These are phyloP conservation scores for Peromyscus melanophrys DNA, from an alignment of 2,797 vertebrate genomes.

Conservation along the genomic window DNA sequence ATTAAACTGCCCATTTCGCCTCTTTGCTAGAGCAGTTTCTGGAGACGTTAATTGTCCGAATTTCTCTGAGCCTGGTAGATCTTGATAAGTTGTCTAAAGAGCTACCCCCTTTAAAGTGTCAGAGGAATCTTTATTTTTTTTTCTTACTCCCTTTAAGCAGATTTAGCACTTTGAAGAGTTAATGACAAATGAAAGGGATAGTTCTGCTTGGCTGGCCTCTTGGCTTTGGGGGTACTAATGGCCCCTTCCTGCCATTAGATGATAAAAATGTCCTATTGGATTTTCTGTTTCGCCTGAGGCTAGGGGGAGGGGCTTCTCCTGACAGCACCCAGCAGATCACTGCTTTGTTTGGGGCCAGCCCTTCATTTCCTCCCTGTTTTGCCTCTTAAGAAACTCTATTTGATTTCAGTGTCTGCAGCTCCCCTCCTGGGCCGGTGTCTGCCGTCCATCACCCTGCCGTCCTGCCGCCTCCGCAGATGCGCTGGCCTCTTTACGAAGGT, in stretches of 20 bases:
- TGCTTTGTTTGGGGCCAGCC: constrained; percentile 75
- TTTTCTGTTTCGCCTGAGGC: constrained; percentile 81
- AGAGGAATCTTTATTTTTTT: constrained; percentile 72
- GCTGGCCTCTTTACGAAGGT: background rate
- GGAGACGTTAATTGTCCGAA: constrained; percentile 84
- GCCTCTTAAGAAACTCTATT: constrained; percentile 76
- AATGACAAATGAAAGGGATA: constrained; percentile 84
- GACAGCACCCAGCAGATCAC: constrained; percentile 64
- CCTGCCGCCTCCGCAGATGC: constrained; percentile 43
- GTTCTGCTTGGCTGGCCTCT: constrained; percentile 80
- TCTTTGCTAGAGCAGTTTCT: constrained; percentile 73
- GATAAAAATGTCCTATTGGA: constrained; percentile 85
- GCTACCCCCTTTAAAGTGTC: constrained; percentile 69
- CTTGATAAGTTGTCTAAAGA: constrained; percentile 82
- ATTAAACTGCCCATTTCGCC: constrained; percentile 85
- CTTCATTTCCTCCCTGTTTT: constrained; percentile 45
- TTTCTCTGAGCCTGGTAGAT: constrained; percentile 76
- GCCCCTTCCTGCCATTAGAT: constrained; percentile 82
- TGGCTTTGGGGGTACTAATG: constrained; percentile 73
- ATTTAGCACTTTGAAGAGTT: constrained; percentile 80
- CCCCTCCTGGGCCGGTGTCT: background rate
- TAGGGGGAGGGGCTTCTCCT: constrained; percentile 16
- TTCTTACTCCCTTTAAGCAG: constrained; percentile 66
- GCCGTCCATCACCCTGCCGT: constrained; percentile 51
- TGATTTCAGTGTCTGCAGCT: constrained; percentile 74